Evolutionary conservation across 1,140 invertebrate species (phyloP).

Genomic region (Pseudachorutes palmiensis): DNA sequence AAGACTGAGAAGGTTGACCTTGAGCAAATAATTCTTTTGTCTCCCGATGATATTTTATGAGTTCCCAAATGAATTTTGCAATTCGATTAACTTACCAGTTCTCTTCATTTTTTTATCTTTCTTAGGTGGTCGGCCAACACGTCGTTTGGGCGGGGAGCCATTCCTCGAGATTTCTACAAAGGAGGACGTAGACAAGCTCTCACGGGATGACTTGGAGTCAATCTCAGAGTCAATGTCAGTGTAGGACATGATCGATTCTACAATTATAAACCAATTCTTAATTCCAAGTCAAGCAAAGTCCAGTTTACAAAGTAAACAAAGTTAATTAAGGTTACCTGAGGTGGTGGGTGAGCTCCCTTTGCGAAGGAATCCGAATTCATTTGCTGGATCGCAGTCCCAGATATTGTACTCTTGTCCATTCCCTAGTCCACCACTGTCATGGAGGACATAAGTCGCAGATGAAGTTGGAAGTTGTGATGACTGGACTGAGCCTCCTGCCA

Average conservation of each 20-base stretch:
- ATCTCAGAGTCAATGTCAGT: conserved; percentile 33
- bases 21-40: background rate
- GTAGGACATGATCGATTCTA: conserved; percentile 17
- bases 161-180: conserved; percentile 14
- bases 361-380: conserved; percentile 5
- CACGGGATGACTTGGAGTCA: conserved; percentile 35
- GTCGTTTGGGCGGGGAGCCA: conserved; percentile 30
- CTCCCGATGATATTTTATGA: background rate
- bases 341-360: conserved; percentile 30
- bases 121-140: conserved; percentile 37
- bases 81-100: conserved; percentile 24
- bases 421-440: too few relatives aligned
- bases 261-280: too few relatives aligned
- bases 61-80: background rate
- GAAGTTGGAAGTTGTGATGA: too few relatives aligned
- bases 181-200: conserved; percentile 23
- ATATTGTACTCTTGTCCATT: too few relatives aligned
- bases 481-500: too few relatives aligned
- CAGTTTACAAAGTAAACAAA: too few relatives aligned
- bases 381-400: conserved; percentile 19
- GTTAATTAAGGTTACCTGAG: conserved; percentile 23
- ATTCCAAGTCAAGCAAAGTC: too few relatives aligned
- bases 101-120: conserved; percentile 37
- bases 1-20: too few relatives aligned
- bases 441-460: too few relatives aligned